Evolutionary conservation across 2,888 invertebrate species (phyloP).

Genomic region (Luperina nickerlii): DNA sequence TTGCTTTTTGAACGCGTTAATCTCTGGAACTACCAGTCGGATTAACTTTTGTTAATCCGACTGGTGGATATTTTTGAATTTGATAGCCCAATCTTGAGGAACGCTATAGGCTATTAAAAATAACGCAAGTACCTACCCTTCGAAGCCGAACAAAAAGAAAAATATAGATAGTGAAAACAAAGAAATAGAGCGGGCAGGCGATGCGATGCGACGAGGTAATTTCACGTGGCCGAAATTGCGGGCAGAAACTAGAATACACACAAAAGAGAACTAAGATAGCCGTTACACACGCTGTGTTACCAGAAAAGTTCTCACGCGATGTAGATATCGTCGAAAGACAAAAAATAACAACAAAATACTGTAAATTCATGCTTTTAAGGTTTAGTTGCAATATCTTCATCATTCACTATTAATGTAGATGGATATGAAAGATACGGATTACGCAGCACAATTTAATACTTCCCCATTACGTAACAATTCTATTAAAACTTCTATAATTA

Average conservation of each 20-base stretch:
- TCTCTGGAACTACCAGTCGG: too few species aligned
- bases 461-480: constrained; percentile 32
- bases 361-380: background rate
- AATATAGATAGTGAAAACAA: too few species aligned
- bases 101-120: too few species aligned
- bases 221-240: too few species aligned
- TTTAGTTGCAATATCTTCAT: background rate
- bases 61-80: too few species aligned
- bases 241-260: background rate
- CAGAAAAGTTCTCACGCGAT: background rate
- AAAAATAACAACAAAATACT: background rate
- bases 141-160: too few species aligned
- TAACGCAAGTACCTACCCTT: too few species aligned
- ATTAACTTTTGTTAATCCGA: too few species aligned
- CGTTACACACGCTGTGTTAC: background rate
- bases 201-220: too few species aligned
- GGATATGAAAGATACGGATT: constrained; percentile 6
- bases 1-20: too few species aligned
- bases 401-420: background rate
- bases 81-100: too few species aligned
- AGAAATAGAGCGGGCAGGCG: too few species aligned
- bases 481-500: constrained; percentile 13
- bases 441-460: constrained; percentile 1
- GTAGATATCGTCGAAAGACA: background rate
- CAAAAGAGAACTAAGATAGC: background rate